Conservation (phyloP, 2,888 invertebrate species). For the Dryobotodes eremita region DNA sequence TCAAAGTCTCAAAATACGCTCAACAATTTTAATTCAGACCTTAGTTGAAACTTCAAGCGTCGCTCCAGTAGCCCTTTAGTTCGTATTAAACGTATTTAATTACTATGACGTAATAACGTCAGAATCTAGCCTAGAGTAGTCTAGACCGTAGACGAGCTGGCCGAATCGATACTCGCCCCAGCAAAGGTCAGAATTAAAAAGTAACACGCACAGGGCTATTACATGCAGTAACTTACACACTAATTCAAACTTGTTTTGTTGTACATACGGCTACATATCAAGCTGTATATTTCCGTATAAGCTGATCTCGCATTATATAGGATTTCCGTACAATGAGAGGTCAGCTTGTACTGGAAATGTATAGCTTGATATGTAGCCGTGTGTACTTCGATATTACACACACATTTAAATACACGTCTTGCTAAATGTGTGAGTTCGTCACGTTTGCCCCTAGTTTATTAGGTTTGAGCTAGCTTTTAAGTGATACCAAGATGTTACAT, state of each 20-base stretch:
- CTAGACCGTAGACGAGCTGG: conserved; percentile 34
- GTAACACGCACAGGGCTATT: conserved; percentile 1
- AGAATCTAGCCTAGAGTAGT: conserved; percentile 2
- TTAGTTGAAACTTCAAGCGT: conserved; percentile 8
- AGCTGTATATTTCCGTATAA: too few species aligned
- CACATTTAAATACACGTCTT: not conserved
- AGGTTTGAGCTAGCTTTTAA: conserved; percentile 11
- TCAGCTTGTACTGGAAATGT: too few species aligned
- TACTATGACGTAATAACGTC: conserved; percentile 26
- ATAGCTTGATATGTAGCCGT: too few species aligned
- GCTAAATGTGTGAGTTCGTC: not conserved
- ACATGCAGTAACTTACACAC: conserved; percentile 2
- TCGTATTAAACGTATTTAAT: conserved; percentile 5
- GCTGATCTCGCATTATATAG: too few species aligned
- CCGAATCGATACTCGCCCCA: conserved; percentile 57
- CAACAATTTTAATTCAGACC: conserved; percentile 29
- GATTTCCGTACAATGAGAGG: too few species aligned
- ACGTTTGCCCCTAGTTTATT: not conserved
- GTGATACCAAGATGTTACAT: not conserved
- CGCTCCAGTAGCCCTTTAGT: conserved; percentile 10
- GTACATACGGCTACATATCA: too few species aligned
- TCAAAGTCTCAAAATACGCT: conserved; percentile 5
- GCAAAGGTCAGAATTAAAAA: conserved; percentile 58
- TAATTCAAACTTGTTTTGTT: conserved; percentile 17
- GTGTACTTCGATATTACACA: not conserved